Conservation (phyloP, 2,888 invertebrate genomes). For the Tetragonula carbonaria region DNA sequence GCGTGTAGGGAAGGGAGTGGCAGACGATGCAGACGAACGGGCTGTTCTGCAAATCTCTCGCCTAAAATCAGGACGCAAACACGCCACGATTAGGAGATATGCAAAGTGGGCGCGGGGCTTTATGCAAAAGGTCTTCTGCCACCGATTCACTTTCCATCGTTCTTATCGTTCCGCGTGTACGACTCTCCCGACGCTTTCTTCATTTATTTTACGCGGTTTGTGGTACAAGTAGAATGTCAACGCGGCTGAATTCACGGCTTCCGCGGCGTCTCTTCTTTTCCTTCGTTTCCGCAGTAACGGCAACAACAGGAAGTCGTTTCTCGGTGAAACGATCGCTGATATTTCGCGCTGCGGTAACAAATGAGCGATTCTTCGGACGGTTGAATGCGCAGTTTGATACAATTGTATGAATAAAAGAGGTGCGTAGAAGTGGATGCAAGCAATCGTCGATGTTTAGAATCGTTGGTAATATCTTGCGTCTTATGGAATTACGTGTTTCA, state of each 20-base stretch:
- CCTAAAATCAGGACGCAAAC: slow-evolving; percentile 66
- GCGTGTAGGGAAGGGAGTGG: neutral
- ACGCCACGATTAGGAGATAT: slow-evolving; percentile 71
- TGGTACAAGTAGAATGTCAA: slow-evolving; percentile 18
- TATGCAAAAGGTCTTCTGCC: slow-evolving; percentile 77
- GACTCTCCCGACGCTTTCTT: slow-evolving; percentile 44
- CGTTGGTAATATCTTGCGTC: no score
- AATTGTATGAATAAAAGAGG: no score
- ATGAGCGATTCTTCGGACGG: no score
- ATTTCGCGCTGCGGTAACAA: no score
- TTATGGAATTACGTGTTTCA: no score
- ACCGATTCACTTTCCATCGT: slow-evolving; percentile 76
- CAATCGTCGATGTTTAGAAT: no score
- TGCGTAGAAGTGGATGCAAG: no score
- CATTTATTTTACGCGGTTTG: slow-evolving; percentile 63
- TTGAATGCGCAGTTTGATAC: no score
- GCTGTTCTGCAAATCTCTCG: slow-evolving; percentile 62
- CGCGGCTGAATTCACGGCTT: neutral
- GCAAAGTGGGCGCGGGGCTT: slow-evolving; percentile 75
- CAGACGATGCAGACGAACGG: slow-evolving; percentile 40
- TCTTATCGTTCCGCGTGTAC: slow-evolving; percentile 66
- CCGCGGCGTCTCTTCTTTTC: neutral
- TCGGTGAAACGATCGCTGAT: neutral
- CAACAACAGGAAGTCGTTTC: neutral
- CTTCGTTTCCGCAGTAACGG: no score